A percentile compares a stretch with the other conserved stretches of the same genome.
These are phyloP conservation scores for Lordiphosa collinella DNA, from an alignment of 1,140 invertebrate genomes.

Conservation along the genomic window DNA sequence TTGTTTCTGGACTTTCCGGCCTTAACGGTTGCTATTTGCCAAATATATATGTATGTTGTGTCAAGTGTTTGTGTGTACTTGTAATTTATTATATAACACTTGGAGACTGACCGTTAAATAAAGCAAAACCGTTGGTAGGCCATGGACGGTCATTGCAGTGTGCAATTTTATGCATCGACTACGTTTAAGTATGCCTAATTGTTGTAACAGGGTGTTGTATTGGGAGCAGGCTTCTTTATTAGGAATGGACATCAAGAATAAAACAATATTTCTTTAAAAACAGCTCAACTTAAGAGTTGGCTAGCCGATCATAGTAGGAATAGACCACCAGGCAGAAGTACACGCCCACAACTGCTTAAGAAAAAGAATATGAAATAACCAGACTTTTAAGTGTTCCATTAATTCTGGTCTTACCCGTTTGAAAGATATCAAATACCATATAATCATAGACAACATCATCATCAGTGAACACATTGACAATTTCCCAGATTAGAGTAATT, in stretches of 20 bases:
- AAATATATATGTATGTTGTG: slow-evolving; percentile 34
- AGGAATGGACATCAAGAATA: too few species aligned
- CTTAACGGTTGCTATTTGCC: slow-evolving; percentile 53
- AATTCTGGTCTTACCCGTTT: slow-evolving; percentile 27
- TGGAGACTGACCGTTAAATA: neutral
- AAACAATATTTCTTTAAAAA: too few species aligned
- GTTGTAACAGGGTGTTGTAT: too few species aligned
- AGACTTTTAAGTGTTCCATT: too few species aligned
- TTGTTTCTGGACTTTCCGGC: slow-evolving; percentile 62
- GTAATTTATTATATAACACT: slow-evolving; percentile 67
- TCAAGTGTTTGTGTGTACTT: slow-evolving; percentile 33
- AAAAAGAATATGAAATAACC: neutral
- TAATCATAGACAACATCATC: slow-evolving; percentile 39
- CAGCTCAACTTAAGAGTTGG: neutral
- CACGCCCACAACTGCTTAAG: slow-evolving; percentile 27
- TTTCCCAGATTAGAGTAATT: slow-evolving; percentile 24
- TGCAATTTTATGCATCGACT: neutral
- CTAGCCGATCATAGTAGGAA: slow-evolving; percentile 34
- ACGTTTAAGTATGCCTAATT: too few species aligned
- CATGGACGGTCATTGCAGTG: too few species aligned
- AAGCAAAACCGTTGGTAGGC: neutral
- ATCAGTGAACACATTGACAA: slow-evolving; percentile 12
- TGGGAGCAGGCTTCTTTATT: too few species aligned
- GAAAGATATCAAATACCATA: slow-evolving; percentile 38
- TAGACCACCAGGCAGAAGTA: slow-evolving; percentile 54